A percentile compares a stretch with the other conserved stretches of the same genome.
Conservation (phyloP, 35 echinoderm and acorn worm species). For the Nesometra sesokonis region DNA sequence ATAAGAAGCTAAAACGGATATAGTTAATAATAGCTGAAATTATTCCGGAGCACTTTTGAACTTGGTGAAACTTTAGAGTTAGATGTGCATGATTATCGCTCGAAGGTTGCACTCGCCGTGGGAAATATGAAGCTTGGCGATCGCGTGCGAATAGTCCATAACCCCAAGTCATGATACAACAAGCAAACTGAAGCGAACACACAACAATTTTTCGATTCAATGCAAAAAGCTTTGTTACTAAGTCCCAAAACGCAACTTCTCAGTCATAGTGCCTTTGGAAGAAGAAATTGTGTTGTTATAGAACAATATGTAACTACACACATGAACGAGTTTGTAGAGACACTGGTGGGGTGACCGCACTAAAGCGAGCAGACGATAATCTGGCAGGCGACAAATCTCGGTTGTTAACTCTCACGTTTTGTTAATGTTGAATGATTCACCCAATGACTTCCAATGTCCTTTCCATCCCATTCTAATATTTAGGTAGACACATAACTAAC, state of each 20-base stretch:
- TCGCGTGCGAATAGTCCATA: not conserved
- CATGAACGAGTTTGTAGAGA: not conserved
- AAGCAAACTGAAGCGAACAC: not conserved
- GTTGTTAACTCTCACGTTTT: too few species aligned
- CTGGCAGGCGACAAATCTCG: too few species aligned
- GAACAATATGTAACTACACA: not conserved
- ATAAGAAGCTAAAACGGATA: too few species aligned
- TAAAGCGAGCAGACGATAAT: not conserved
- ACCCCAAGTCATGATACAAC: not conserved
- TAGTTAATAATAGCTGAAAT: too few species aligned
- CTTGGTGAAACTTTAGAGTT: not conserved
- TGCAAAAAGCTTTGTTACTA: not conserved
- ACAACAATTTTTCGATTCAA: not conserved
- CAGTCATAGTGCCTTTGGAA: not conserved
- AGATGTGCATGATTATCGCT: not conserved
- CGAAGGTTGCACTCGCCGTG: not conserved
- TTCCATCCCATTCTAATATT: too few species aligned
- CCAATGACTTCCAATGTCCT: too few species aligned
- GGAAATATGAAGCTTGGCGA: not conserved
- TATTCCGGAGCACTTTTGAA: not conserved
- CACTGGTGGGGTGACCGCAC: not conserved
- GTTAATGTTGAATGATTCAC: too few species aligned
- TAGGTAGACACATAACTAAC: too few species aligned
- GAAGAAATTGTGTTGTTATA: not conserved
- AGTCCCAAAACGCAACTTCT: not conserved